A percentile compares a stretch with the other conserved stretches of the same genome.
Evolutionary conservation across 2,888 invertebrate genomes (phyloP).

Genomic region (Tetragnatha montana): DNA sequence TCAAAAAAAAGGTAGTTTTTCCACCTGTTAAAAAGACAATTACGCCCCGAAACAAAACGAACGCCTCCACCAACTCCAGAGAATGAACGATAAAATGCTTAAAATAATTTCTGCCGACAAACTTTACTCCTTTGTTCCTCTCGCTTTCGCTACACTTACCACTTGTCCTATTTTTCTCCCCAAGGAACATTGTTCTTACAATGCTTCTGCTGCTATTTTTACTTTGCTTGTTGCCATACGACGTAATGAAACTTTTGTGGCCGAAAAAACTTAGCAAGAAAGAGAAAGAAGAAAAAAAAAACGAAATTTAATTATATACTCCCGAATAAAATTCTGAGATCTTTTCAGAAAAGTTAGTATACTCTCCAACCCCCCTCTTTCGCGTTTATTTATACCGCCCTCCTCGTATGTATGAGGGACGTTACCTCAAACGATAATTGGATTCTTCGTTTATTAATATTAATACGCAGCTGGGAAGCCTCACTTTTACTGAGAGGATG

Average conservation of each 20-base stretch:
- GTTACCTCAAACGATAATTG: constrained; percentile 21
- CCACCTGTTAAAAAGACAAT: constrained; percentile 1
- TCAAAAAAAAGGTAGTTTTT: not conserved
- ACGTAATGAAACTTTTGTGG: constrained; percentile 7
- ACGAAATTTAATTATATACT: constrained; percentile 30
- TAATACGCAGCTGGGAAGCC: constrained; percentile 8
- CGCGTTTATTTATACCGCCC: not conserved
- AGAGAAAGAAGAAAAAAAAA: no score
- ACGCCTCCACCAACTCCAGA: not conserved
- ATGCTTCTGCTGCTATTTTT: constrained; percentile 15
- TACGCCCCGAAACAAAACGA: not conserved
- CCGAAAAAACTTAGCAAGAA: not conserved
- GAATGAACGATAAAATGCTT: not conserved
- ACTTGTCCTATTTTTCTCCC: not conserved
- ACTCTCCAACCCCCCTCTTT: not conserved
- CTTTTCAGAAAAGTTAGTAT: not conserved
- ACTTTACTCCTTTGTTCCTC: not conserved
- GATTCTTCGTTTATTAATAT: constrained; percentile 40
- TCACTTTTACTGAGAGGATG: constrained; percentile 9
- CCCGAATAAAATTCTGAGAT: constrained; percentile 2
- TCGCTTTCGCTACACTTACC: not conserved
- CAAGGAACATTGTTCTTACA: not conserved
- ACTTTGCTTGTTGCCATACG: constrained; percentile 2
- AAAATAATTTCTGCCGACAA: not conserved
- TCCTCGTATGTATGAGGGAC: not conserved